phyloP scores from a whole-genome alignment of 2,888 invertebrate genomes.

The Caenorhabditis sp. region DNA sequence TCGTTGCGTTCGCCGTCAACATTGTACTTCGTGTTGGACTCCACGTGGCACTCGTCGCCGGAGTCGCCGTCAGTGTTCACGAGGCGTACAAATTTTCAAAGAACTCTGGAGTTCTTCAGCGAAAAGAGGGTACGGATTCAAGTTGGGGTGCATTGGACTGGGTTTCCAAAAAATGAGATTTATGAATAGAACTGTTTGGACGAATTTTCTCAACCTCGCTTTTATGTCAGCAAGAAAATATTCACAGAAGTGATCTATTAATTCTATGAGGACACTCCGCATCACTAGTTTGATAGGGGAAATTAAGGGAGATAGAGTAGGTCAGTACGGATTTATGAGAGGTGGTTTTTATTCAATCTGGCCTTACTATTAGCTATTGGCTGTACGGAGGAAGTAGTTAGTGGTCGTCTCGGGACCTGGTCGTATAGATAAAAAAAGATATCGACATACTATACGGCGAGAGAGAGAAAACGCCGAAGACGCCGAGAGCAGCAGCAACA shows the following conservation, averaged over 20 bases:
- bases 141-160: background rate
- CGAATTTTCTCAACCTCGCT: too few species aligned
- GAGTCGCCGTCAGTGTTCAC: slow-evolving; percentile 71
- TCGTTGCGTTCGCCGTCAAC: slow-evolving; percentile 67
- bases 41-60: slow-evolving; percentile 65
- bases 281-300: slow-evolving; percentile 5
- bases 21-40: slow-evolving; percentile 62
- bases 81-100: slow-evolving; percentile 69
- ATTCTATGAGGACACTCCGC: too few species aligned
- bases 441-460: slow-evolving; percentile 35
- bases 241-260: background rate
- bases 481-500: slow-evolving; percentile 29
- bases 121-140: slow-evolving; percentile 68
- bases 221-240: background rate
- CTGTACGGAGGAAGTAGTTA: slow-evolving; percentile 33
- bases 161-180: background rate
- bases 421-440: slow-evolving; percentile 36
- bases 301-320: slow-evolving; percentile 16
- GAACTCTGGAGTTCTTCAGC: slow-evolving; percentile 59
- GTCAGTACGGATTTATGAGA: slow-evolving; percentile 29
- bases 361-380: background rate
- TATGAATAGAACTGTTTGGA: background rate
- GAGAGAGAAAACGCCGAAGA: too few species aligned
- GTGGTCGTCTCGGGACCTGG: slow-evolving; percentile 16
- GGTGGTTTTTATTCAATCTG: slow-evolving; percentile 27